Percentiles rank a stretch among this genome's conserved stretches.
phyloP scores from a whole-genome alignment of 2,888 invertebrate species.

The Drosophila seclusa region DNA sequence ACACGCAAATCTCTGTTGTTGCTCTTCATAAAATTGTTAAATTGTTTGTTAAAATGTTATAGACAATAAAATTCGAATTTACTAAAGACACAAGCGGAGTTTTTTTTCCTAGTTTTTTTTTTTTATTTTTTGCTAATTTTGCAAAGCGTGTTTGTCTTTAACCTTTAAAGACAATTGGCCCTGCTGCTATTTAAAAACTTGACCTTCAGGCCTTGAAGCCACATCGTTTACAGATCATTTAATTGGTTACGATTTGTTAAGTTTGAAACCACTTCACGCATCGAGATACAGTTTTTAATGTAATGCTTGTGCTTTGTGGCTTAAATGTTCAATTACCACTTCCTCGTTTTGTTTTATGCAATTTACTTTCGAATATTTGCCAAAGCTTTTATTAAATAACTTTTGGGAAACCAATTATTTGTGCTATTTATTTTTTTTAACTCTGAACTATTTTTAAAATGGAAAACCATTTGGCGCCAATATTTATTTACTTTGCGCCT shows the following conservation, averaged over 20 bases:
- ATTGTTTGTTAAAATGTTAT: slow-evolving; percentile 67
- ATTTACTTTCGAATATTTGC: background rate
- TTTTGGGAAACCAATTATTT: background rate
- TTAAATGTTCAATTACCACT: background rate
- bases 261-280: slow-evolving; percentile 47
- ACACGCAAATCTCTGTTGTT: slow-evolving; percentile 43
- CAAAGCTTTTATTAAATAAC: background rate
- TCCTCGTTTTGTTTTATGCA: background rate
- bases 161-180: slow-evolving; percentile 52
- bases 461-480: background rate
- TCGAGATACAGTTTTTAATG: slow-evolving; percentile 12
- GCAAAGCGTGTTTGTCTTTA: slow-evolving; percentile 28
- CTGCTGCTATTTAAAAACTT: slow-evolving; percentile 35
- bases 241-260: slow-evolving; percentile 73
- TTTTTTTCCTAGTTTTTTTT: background rate
- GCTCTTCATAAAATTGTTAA: slow-evolving; percentile 64
- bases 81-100: slow-evolving; percentile 32
- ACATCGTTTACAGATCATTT: slow-evolving; percentile 41
- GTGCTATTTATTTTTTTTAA: background rate
- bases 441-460: background rate
- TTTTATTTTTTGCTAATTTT: slow-evolving; percentile 3
- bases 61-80: slow-evolving; percentile 72
- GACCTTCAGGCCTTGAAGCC: slow-evolving; percentile 57
- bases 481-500: slow-evolving; percentile 2
- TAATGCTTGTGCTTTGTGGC: slow-evolving; percentile 12